Evolutionary conservation across 2,888 invertebrate genomes (phyloP), one percentile per base, ranked within the genome.

Genomic region (Pachycephus smyrnensis): DNA sequence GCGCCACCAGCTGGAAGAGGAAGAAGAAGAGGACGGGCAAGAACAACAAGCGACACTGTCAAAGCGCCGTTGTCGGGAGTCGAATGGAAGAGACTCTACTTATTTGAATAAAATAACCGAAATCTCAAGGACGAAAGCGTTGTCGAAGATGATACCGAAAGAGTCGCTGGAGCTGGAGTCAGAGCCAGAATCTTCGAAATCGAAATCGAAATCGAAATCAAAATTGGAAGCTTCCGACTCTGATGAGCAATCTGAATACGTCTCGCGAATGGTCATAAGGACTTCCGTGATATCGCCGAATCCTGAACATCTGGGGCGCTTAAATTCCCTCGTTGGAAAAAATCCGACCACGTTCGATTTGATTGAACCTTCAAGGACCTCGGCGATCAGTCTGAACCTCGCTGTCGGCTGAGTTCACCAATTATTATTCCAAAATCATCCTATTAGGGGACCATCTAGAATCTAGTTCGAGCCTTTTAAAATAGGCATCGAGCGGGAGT

Each of bases 211-310:
- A 1, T 73, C 35, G 9, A 0, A 33, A 69, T 68, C 9, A 40
- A 68, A 36, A 35, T n/a, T 69, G 37, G 1, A 77, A 33, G 6
- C 32, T 6, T 2, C 55, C 55, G 55, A 55, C 55, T 55, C 55
- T 9, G 55, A 55, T 23, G 55, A 55, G 55, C 55, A 55, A 55
- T 55, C 84, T 9, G 85, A 88, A 55, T 87, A 86, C 37, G 79
- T 88, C 68, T 91, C 93, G 0, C 92, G 92, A 31, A 90, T 93
- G 91, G 89, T 93, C 23, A 92, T 92, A 80, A 88, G 92, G 80
- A 93, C 93, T 0, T 93, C 93, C 2, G 93, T 93, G 1, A 93
- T 93, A 80, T 93, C 93, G 0, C 93, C 93, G 12, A 93, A 93
- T 87, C 93, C 93, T n/a, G 93, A 93, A 86, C 92, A 90, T 76